Base-by-base conservation (phyloP, 2,888 invertebrate genomes). In the Lasioglossum zephyrum region DNA sequence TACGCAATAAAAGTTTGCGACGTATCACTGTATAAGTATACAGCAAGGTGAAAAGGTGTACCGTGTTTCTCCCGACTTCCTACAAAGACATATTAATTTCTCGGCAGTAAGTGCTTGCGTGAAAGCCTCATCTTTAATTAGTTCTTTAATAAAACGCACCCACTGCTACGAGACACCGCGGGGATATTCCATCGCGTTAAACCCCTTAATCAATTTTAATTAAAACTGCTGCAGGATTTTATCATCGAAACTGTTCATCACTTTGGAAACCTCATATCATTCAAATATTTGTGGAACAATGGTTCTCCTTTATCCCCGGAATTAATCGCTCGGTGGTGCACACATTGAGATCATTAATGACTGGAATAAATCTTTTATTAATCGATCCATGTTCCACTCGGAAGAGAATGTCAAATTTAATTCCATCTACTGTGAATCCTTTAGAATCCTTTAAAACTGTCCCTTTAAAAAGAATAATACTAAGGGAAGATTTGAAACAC, bases 161-260 rank as follows among this genome's bases (percentile, higher is more conserved):
- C 53, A 39, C 39, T 22, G 22, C 6, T 13, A 57, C 47, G 31
- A 39, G 66, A 77, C 63, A 63, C 31, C 26, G n/a, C 60, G 41
- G 36, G 5, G 8, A 53, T 31, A 49, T n/a, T 82, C 76, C 49
- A 75, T 72, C 70, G 22, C 31, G n/a, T 11, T 44, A 39, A 39
- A 57, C 66, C 69, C 49, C 47, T 66, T 77, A 73, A 74, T 77
- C 77, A 77, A 81, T 77, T 84, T 81, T 77, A 84, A 84, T 81
- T 77, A 84, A 81, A 73, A 74, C 57, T 31, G 16, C 9, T 72
- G 11, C 47, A 9, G 49, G 49, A 73, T 74, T 74, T 77, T 60
- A 39, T 57, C 73, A 8, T 31, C 31, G 22, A n/a, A 41, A 57
- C 18, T 26, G 70, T 80, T 41, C 26, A 5, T 9, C 16, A 36